Base-by-base conservation (phyloP, 2,888 invertebrate species). In the Ennomos quercinarius region DNA sequence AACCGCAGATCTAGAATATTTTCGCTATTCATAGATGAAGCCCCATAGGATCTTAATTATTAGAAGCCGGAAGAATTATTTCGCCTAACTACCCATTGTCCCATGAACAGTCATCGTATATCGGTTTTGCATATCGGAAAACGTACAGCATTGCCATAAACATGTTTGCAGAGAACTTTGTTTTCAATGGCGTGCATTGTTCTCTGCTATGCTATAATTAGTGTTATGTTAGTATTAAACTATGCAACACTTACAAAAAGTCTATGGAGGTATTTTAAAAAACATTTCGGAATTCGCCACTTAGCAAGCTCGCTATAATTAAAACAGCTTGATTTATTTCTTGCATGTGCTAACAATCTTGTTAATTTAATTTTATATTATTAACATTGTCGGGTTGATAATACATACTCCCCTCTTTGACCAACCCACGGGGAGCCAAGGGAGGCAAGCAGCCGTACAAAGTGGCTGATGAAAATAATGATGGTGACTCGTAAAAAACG, bases 191-290 rank as follows among this genome's bases (percentile, higher is more conserved):
- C 36, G 42, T 57, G 68, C 72, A 76, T 76, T 76, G 76, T 76
- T 72, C 70, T 63, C 56, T 71, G 37, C 73, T 73, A 68, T 73
- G 71, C 65, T 67, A 58, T 75, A 70, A 76, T 77, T 75, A 78
- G 68, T 67, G 72, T 64, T 73, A 72, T 60, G 63, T 71, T 74
- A 44, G 39, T 47, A 44, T 40, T 43, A 17, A 54, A 51, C 53
- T 60, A 58, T 53, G 66, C 48, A 56, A 48, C 13, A 37, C 51
- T 38, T 42, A 47, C 47, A 53, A 48, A 51, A 67, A 68, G 57
- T 57, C 44, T 41, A 62, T 64, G 57, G 60, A 64, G 66, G 55
- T 49, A 53, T 67, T 74, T 72, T 68, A 53, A 69, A 73, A 58
- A 59, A 44, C 61, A 68, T 76, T 72, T 77, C 63, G 65, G 72